Percentiles rank a stretch among this genome's conserved stretches.
Evolutionary conservation across 2,888 invertebrate genomes (phyloP).

Genomic region (Diadegma fenestrale): DNA sequence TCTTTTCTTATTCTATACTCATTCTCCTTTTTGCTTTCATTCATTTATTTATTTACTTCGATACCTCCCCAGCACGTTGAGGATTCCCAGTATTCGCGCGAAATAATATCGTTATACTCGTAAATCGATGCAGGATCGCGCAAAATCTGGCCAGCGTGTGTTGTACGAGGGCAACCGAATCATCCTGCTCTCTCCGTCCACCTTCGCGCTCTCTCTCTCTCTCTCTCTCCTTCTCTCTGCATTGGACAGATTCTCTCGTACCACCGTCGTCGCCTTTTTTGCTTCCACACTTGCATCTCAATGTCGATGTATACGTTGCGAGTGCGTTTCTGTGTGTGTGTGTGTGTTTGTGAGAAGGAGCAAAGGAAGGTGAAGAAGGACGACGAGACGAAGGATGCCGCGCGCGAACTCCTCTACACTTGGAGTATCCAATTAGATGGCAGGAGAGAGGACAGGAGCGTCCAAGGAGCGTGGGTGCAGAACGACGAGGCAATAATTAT

Average conservation of each 20-base stretch:
- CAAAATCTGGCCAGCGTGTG: conserved; percentile 60
- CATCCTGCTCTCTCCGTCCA: conserved; percentile 29
- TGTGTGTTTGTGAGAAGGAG: conserved; percentile 20
- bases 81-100: conserved; percentile 49
- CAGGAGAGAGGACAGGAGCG: conserved; percentile 71
- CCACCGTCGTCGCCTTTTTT: conserved; percentile 26
- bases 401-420: conserved; percentile 64
- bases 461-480: conserved; percentile 72
- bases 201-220: conserved; percentile 25
- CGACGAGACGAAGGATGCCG: conserved; percentile 54
- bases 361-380: conserved; percentile 29
- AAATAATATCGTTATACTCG: conserved; percentile 67
- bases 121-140: conserved; percentile 66
- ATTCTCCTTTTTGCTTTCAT: conserved; percentile 13
- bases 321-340: conserved; percentile 10
- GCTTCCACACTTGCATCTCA: conserved; percentile 32
- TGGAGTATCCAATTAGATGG: conserved; percentile 76
- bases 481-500: conserved; percentile 76
- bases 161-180: conserved; percentile 54
- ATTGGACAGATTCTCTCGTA: conserved; percentile 28
- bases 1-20: conserved; percentile 14
- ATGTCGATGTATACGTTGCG: conserved; percentile 44
- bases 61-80: conserved; percentile 11
- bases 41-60: conserved; percentile 18
- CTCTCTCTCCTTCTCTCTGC: conserved; percentile 19